These are phyloP conservation scores for Seladonia tumulorum DNA, from an alignment of 2,888 invertebrate species.

Conservation along the genomic window DNA sequence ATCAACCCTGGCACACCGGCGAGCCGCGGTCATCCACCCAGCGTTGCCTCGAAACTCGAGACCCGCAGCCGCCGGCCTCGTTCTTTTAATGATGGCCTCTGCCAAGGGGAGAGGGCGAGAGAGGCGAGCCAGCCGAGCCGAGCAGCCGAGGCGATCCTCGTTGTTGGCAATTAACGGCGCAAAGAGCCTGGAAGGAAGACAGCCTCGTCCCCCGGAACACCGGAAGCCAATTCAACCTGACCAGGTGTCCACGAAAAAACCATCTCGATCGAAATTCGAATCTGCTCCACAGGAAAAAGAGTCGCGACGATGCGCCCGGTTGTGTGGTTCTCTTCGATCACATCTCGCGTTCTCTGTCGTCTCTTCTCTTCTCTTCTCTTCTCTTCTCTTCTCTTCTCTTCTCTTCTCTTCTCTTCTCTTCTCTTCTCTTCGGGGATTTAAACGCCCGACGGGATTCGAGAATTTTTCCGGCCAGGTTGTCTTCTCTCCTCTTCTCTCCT, in stretches of 20 bases:
- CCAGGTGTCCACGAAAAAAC: slow-evolving; percentile 31
- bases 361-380: neutral
- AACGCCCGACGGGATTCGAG: slow-evolving; percentile 48
- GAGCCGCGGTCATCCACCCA: slow-evolving; percentile 71
- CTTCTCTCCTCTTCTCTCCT: neutral
- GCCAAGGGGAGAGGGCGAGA: slow-evolving; percentile 28
- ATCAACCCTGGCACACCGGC: slow-evolving; percentile 66
- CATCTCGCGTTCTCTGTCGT: neutral
- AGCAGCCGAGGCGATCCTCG: slow-evolving; percentile 46
- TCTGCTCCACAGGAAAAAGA: neutral
- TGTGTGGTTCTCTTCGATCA: neutral
- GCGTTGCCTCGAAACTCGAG: slow-evolving; percentile 68
- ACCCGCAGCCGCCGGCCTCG: slow-evolving; percentile 64
- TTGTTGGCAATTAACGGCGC: slow-evolving; percentile 65
- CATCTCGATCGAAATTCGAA: slow-evolving; percentile 9
- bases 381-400: too few relatives aligned
- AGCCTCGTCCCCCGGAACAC: slow-evolving; percentile 35
- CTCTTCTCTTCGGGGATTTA: slow-evolving; percentile 40
- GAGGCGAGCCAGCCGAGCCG: slow-evolving; percentile 16
- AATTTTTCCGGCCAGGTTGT: slow-evolving; percentile 2
- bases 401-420: too few relatives aligned
- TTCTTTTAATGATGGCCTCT: slow-evolving; percentile 66
- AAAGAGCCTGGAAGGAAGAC: slow-evolving; percentile 41
- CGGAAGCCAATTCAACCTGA: slow-evolving; percentile 46
- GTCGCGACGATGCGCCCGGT: neutral